Evolutionary conservation across 2,113 vertebrate species (phyloP), one percentile per base, ranked within the genome.

Genomic region (Poecilia latipinna): DNA sequence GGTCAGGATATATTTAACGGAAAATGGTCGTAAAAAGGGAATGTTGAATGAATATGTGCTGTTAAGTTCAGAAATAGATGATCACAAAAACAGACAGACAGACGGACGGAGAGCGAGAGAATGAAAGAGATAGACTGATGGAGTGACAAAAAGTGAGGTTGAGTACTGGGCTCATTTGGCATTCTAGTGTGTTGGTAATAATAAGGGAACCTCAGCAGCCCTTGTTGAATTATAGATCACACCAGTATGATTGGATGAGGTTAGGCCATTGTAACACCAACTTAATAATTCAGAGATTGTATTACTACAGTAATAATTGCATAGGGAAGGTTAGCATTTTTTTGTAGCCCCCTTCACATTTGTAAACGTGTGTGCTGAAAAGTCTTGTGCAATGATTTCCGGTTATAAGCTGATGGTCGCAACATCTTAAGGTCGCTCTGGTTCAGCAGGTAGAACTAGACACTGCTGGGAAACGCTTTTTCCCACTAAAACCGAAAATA

Each of bases 171-270:
- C 86, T 83, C 80, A 90, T 90, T 90, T 87, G 79, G 70, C 88
- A 94, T 92, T 88, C 87, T 78, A 82, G 70, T 68, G 87, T 82
- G 85, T 88, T 89, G 84, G 89, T 91, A 85, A 88, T 91, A 90
- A 91, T 94, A 92, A 89, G 87, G 87, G 84, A 91, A 91, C 88
- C 83, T 90, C 90, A 19, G 86, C 89, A 91, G 88, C 80, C 86
- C 72, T 84, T 90, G 83, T 88, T 93, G 92, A 94, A 94, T 94
- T 93, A 94, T 94, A 93, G 90, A 94, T 94, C 91, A 90, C 77
- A 82, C 75, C 66, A 37, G 74, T 35, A 72, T 92, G 94, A 94
- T 94, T 91, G 91, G 91, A 93, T 92, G 91, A 93, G 90, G 90
- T 93, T 90, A 92, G 90, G 83, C 90, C 84, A 87, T 86, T 93